Evolutionary conservation across 2,888 invertebrate species (phyloP).

Genomic region (Diaperis boleti): DNA sequence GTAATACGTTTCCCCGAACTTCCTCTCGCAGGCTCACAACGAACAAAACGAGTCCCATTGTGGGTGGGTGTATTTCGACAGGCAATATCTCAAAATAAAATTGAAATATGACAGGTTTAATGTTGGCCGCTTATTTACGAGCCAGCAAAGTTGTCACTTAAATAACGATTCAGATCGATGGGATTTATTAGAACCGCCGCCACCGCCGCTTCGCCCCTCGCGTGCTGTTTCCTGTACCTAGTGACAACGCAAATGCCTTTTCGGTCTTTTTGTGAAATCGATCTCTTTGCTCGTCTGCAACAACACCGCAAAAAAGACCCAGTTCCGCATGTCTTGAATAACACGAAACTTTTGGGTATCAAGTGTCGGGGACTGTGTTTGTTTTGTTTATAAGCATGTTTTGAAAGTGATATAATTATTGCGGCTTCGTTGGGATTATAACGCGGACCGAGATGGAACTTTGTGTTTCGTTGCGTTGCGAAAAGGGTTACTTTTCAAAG

Average conservation of each 20-base stretch:
- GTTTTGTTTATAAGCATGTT: constrained; percentile 11
- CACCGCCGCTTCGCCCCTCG: constrained; percentile 4
- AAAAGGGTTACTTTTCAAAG: constrained; percentile 4
- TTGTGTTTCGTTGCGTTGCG: background rate
- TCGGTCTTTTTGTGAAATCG: constrained; percentile 58
- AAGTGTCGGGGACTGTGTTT: constrained; percentile 2
- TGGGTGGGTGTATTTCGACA: constrained; percentile 46
- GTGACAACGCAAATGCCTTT: constrained; percentile 49
- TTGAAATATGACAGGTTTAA: constrained; percentile 55
- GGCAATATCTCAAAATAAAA: constrained; percentile 51
- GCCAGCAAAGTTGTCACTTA: constrained; percentile 36
- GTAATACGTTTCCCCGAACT: no score
- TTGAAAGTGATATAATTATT: constrained; percentile 20
- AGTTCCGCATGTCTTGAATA: constrained; percentile 53
- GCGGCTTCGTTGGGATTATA: constrained; percentile 2
- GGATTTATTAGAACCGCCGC: constrained; percentile 21
- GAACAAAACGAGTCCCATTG: constrained; percentile 4
- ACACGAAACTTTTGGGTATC: constrained; percentile 30
- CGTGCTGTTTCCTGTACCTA: constrained; percentile 37
- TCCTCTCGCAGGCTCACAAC: background rate
- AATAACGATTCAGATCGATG: constrained; percentile 39
- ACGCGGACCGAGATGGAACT: background rate
- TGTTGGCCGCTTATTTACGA: constrained; percentile 51
- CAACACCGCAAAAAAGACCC: constrained; percentile 56
- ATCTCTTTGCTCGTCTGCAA: constrained; percentile 54